Conservation (phyloP, 2,888 invertebrate genomes). For the Anthoptus insignis region DNA sequence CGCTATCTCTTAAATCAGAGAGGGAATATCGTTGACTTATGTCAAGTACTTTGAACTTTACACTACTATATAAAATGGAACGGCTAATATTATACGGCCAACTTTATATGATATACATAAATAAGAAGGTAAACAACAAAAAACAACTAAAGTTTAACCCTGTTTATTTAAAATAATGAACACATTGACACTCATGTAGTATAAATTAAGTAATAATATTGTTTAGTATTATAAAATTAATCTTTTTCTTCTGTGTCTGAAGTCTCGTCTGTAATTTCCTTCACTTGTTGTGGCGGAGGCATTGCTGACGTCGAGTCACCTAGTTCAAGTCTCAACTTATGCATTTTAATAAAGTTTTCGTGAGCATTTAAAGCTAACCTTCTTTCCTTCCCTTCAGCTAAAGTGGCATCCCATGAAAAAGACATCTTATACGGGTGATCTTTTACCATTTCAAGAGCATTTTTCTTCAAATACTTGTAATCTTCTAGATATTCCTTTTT, state of each 20-base stretch:
- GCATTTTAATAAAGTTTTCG: constrained; percentile 67
- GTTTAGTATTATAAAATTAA: neutral
- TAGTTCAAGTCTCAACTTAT: constrained; percentile 65
- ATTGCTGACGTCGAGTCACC: constrained; percentile 46
- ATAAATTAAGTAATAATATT: too few species aligned
- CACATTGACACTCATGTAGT: too few species aligned
- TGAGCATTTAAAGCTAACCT: constrained; percentile 76
- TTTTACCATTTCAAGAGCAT: constrained; percentile 70
- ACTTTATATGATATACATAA: too few species aligned
- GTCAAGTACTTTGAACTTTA: too few species aligned
- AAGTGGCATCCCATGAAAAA: constrained; percentile 86
- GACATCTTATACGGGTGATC: constrained; percentile 78
- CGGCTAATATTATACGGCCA: too few species aligned
- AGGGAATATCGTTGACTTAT: too few species aligned
- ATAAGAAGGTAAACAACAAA: too few species aligned
- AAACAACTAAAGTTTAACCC: too few species aligned
- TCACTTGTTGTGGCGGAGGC: constrained; percentile 1
- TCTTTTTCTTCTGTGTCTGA: constrained; percentile 10
- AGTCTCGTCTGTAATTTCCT: constrained; percentile 8
- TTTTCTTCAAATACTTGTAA: constrained; percentile 63
- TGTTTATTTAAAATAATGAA: too few species aligned
- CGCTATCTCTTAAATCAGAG: too few species aligned
- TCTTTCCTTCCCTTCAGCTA: constrained; percentile 82
- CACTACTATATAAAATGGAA: too few species aligned
- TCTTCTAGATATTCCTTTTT: constrained; percentile 72